Conservation (phyloP, 2,797 vertebrate species). For the Morelia viridis region DNA sequence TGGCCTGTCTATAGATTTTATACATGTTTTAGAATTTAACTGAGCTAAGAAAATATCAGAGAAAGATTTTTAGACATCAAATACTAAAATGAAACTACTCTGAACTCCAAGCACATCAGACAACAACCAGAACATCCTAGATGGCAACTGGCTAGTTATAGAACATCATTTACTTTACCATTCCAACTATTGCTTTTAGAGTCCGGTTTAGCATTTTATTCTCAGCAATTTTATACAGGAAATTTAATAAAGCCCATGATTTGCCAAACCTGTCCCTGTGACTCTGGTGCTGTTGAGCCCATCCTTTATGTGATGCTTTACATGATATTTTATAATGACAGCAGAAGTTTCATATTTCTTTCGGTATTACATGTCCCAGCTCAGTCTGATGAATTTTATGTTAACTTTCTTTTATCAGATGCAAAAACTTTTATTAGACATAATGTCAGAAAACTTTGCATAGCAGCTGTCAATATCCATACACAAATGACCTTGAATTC, state of each 20-base stretch:
- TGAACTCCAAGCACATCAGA: neutral
- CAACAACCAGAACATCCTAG: neutral
- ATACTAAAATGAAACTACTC: neutral
- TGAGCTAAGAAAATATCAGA: neutral
- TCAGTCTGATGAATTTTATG: neutral
- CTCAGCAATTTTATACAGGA: neutral
- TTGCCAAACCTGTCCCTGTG: neutral
- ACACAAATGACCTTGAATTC: neutral
- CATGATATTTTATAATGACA: neutral
- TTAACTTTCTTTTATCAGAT: neutral
- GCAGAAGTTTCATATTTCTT: neutral
- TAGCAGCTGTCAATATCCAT: neutral
- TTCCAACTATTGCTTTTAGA: neutral
- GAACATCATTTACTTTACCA: neutral
- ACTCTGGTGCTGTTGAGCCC: neutral
- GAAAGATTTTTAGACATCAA: neutral
- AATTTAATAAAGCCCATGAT: neutral
- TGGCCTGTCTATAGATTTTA: neutral
- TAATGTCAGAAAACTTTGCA: neutral
- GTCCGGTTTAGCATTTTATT: neutral
- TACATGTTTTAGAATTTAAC: neutral
- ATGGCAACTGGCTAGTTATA: neutral
- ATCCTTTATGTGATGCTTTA: neutral
- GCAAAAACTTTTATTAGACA: neutral
- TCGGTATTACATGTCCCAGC: neutral